Percentiles rank a stretch among this genome's conserved stretches.
phyloP scores from a whole-genome alignment of 2,113 vertebrate genomes.

The Crotalus tigris region DNA sequence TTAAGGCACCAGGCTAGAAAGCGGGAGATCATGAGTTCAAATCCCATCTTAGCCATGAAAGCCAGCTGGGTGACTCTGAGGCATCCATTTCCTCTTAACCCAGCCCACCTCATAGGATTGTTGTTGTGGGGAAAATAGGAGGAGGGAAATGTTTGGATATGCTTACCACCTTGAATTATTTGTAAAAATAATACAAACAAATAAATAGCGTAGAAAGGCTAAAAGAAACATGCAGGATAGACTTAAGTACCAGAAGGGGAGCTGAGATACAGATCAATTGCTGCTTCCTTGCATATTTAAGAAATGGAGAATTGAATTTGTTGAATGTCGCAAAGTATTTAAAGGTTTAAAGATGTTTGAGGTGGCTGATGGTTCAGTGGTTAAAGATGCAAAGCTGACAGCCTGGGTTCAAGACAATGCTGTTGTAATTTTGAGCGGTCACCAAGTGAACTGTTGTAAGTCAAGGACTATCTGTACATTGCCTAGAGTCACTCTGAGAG shows the following conservation, averaged over 20 bases:
- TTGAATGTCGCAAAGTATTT: not conserved
- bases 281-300: not conserved
- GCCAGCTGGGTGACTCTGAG: not conserved
- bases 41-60: not conserved
- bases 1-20: not conserved
- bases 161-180: not conserved
- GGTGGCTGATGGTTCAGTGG: not conserved
- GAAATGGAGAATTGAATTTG: not conserved
- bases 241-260: not conserved
- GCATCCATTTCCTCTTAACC: too few relatives aligned
- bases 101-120: not conserved
- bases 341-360: not conserved
- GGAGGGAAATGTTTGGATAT: not conserved
- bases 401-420: not conserved
- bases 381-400: not conserved
- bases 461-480: too few relatives aligned
- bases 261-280: not conserved
- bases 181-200: not conserved
- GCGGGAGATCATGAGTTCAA: not conserved
- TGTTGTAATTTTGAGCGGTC: too few relatives aligned
- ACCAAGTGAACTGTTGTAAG: too few relatives aligned
- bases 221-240: too few relatives aligned
- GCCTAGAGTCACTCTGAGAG: too few relatives aligned
- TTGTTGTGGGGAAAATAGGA: not conserved
- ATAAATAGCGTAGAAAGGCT: not conserved